Percentiles rank a stretch among this genome's conserved stretches.
Evolutionary conservation across 2,113 vertebrate genomes (phyloP).

Genomic region (Muntiacus muntjak): DNA sequence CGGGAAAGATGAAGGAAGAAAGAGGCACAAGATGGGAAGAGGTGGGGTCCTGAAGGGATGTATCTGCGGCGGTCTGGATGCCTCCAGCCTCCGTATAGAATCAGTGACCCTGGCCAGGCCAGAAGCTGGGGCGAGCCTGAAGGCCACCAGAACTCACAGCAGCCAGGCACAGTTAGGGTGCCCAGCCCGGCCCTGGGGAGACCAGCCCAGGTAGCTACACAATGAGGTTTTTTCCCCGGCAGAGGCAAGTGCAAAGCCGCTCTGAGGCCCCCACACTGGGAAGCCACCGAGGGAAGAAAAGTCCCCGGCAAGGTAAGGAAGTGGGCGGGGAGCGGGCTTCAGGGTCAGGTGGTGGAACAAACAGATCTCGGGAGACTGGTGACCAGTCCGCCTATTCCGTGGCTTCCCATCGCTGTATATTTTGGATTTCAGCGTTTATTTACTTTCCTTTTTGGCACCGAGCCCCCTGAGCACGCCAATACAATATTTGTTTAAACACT

Average conservation of each 20-base stretch:
- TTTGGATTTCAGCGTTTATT: conserved; percentile 86
- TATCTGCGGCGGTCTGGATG: background rate
- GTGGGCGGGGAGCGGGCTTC: background rate
- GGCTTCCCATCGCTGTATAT: conserved; percentile 78
- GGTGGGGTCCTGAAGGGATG: background rate
- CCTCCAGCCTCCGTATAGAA: background rate
- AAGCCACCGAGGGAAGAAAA: background rate
- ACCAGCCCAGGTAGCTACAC: background rate
- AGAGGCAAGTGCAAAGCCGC: background rate
- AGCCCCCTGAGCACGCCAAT: conserved; percentile 79
- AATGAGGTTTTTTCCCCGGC: background rate
- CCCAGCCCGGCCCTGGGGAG: background rate
- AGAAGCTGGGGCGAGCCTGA: background rate
- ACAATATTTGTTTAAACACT: conserved; percentile 86
- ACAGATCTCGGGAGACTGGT: conserved; percentile 64
- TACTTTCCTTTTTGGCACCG: conserved; percentile 84
- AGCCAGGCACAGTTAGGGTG: background rate
- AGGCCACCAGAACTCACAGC: background rate
- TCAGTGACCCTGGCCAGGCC: background rate
- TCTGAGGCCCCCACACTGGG: background rate
- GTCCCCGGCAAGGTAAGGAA: conserved; percentile 43
- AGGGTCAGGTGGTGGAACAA: conserved; percentile 71
- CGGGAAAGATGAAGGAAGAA: conserved; percentile 32
- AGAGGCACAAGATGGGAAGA: background rate
- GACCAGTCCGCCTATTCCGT: conserved; percentile 73